Conservation (phyloP, 2,797 vertebrate species). For the Lithobates pipiens region DNA sequence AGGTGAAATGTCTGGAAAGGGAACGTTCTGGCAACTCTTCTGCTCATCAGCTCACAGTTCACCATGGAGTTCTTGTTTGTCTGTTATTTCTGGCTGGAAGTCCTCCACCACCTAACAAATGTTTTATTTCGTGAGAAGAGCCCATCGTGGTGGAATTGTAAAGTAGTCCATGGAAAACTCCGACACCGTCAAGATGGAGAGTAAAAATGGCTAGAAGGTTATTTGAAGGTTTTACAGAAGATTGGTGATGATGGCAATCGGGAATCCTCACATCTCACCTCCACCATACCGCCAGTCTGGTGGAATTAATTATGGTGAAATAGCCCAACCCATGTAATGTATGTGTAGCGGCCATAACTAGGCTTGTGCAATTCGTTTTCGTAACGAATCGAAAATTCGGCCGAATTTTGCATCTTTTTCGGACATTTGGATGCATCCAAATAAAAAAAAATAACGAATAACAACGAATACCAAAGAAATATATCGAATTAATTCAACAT, state of each 20-base stretch:
- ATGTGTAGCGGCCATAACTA: no score
- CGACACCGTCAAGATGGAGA: no score
- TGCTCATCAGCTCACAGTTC: constrained; percentile 13
- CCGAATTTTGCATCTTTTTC: no score
- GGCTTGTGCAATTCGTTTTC: no score
- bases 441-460: no score
- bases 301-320: no score
- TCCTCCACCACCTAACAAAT: not conserved
- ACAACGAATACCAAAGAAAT: no score
- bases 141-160: not conserved
- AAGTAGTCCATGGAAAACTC: not conserved
- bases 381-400: no score
- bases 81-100: constrained; percentile 18
- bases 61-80: constrained; percentile 26
- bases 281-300: no score
- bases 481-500: no score
- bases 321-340: no score
- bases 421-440: no score
- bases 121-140: not conserved
- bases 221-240: not conserved
- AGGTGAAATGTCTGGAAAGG: constrained; percentile 54
- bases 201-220: not conserved
- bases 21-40: constrained; percentile 25
- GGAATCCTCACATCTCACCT: not conserved
- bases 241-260: not conserved